Conservation (phyloP, 2,797 vertebrate species). For the Pseudochromis fuscus region DNA sequence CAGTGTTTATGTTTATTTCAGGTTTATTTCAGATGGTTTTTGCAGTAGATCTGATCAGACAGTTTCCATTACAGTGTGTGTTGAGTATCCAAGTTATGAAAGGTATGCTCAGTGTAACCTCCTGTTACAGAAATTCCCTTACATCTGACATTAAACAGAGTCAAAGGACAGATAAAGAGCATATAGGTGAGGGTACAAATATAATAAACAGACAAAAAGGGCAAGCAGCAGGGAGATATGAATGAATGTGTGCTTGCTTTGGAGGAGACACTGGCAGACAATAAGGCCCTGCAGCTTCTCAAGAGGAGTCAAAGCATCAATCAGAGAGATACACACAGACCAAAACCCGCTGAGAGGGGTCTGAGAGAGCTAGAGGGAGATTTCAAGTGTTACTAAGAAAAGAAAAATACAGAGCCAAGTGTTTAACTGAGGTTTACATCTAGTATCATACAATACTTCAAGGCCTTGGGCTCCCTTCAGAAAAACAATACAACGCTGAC, state of each 20-base stretch:
- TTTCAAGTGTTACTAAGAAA: slow-evolving; percentile 27
- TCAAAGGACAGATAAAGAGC: neutral
- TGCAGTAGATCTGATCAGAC: too few relatives aligned
- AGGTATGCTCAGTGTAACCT: neutral
- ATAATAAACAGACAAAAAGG: slow-evolving; percentile 1
- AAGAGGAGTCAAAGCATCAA: slow-evolving; percentile 63
- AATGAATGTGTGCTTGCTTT: slow-evolving; percentile 30
- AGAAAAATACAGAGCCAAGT: slow-evolving; percentile 14
- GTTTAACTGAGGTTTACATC: slow-evolving; percentile 52
- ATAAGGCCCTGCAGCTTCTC: slow-evolving; percentile 63
- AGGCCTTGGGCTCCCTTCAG: slow-evolving; percentile 21
- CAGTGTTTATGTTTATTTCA: neutral
- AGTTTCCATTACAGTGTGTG: neutral
- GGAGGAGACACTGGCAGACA: slow-evolving; percentile 49
- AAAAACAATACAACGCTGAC: slow-evolving; percentile 16
- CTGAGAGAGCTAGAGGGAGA: slow-evolving; percentile 45
- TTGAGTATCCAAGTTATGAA: neutral
- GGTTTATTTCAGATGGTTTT: neutral
- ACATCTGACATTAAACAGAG: neutral
- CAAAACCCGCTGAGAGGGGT: slow-evolving; percentile 47
- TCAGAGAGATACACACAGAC: slow-evolving; percentile 18
- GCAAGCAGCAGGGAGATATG: neutral
- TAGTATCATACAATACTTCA: slow-evolving; percentile 17
- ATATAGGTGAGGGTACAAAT: neutral
- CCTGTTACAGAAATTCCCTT: neutral